Evolutionary conservation across 2,797 vertebrate species (phyloP), one percentile per base, ranked within the genome.

Genomic region (Telmatherina bonti): DNA sequence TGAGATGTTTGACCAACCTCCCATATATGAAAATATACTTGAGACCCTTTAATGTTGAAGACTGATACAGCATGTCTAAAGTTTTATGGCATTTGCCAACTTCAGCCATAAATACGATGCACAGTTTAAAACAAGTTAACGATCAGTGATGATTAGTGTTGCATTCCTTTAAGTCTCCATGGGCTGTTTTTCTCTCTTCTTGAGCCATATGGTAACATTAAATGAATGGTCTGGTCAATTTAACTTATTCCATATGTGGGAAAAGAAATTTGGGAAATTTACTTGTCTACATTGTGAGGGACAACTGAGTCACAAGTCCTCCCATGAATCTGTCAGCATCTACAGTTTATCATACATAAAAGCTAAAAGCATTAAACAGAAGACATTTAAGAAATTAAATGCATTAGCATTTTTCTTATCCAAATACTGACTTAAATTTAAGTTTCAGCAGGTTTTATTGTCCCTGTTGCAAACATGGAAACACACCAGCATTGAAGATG

Each of bases 181-280:
- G 45, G 75, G 77, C 78, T 79, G 76, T 75, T 84, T 85, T 78
- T 55, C 43, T 58, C 1, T 3, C 62, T 72, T 62, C 66, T 79
- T 45, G 35, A 75, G 74, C 88, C 87, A 89, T 85, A 74, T 92
- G 86, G 84, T 89, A 85, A 79, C 74, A 70, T 91, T 92, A 88
- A 91, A 65, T 59, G 75, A 80, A 85, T 20, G 57, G 57, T 88
- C 74, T 45, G 61, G 66, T 83, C 58, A 73, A 54, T 67, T 80
- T 53, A 63, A 74, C 49, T 47, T 33, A 57, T 72, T 82, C 61
- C 70, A 30, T 72, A 26, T 63, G 61, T 29, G 76, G 67, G 33
- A 26, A 66, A 70, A n/a, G n/a, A 43, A 72, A 70, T 78, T 70
- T 67, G 29, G 29, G 29, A 82, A 73, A 79, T 64, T 0, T 62